Conservation (phyloP, 2,113 vertebrate species). For the Taurulus bubalis region DNA sequence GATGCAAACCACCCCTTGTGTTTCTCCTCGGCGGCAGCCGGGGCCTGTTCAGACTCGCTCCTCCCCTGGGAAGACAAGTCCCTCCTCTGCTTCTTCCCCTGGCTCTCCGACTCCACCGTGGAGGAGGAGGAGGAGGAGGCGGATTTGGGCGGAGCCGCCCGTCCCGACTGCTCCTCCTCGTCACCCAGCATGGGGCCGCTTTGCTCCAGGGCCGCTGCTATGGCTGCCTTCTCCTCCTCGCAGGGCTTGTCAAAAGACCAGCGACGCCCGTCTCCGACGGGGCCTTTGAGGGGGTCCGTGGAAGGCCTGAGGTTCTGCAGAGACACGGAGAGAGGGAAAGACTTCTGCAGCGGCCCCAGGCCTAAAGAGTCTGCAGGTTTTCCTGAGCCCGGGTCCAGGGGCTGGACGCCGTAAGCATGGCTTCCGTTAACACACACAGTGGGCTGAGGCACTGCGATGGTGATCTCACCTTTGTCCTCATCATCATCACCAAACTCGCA, state of each 20-base stretch:
- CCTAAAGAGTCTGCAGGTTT: conserved; percentile 60
- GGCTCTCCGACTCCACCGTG: conserved; percentile 50
- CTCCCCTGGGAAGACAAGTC: conserved; percentile 84
- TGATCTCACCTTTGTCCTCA: conserved; percentile 76
- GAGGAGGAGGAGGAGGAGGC: conserved; percentile 15
- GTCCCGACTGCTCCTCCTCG: conserved; percentile 54
- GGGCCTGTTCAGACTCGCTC: conserved; percentile 68
- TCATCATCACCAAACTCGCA: conserved; percentile 84
- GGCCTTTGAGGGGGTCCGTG: conserved; percentile 65
- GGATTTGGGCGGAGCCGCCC: neutral
- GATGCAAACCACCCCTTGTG: conserved; percentile 89
- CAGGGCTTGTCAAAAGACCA: conserved; percentile 83
- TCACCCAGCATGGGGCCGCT: conserved; percentile 71
- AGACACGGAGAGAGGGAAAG: conserved; percentile 79
- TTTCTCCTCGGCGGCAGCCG: conserved; percentile 79
- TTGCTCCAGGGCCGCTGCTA: conserved; percentile 83
- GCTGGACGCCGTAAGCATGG: conserved; percentile 85
- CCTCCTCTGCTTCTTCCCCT: conserved; percentile 82
- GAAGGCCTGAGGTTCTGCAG: conserved; percentile 79
- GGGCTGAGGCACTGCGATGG: conserved; percentile 78
- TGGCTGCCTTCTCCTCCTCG: conserved; percentile 85
- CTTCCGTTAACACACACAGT: conserved; percentile 91
- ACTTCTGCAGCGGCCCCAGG: conserved; percentile 75
- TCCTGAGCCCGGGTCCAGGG: conserved; percentile 63
- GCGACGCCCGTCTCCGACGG: conserved; percentile 73